Conservation (phyloP, 2,888 invertebrate species). For the Trimorus sp. region DNA sequence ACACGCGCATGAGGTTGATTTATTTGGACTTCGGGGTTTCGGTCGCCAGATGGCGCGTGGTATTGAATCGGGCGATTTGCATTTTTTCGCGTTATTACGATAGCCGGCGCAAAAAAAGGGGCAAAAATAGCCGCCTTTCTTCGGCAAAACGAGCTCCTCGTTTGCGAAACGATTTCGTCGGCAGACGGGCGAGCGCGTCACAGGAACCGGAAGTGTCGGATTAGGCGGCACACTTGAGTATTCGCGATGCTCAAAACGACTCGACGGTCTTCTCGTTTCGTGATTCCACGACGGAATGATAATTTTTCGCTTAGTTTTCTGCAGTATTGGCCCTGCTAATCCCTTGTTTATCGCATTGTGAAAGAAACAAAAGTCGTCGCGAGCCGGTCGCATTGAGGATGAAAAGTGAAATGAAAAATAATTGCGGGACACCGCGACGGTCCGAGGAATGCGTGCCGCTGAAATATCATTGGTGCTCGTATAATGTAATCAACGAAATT, state of each 20-base stretch:
- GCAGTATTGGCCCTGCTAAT: neutral
- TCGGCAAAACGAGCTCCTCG: too few relatives aligned
- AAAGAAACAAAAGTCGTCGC: too few relatives aligned
- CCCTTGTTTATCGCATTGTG: too few relatives aligned
- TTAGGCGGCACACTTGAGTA: constrained; percentile 59
- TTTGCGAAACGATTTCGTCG: neutral
- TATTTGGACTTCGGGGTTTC: neutral
- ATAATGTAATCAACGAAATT: constrained; percentile 71
- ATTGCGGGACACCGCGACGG: constrained; percentile 17
- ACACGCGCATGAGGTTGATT: neutral
- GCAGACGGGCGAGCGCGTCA: constrained; percentile 41
- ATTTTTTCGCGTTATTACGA: constrained; percentile 2
- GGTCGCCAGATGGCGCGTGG: too few relatives aligned
- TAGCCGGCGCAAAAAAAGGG: constrained; percentile 30
- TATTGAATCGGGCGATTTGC: too few relatives aligned
- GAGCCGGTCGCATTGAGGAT: neutral
- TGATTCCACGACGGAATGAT: constrained; percentile 37
- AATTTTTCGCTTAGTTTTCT: constrained; percentile 1
- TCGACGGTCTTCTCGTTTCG: constrained; percentile 37
- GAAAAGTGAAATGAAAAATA: constrained; percentile 26
- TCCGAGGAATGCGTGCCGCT: constrained; percentile 30
- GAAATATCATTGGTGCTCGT: constrained; percentile 50
- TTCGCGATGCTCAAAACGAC: constrained; percentile 40
- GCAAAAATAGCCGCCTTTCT: too few relatives aligned
- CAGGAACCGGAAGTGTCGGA: constrained; percentile 69